These are phyloP conservation scores for Ophiothrix spiculata DNA, from an alignment of 35 echinoderm and acorn worm genomes.

Conservation along the genomic window DNA sequence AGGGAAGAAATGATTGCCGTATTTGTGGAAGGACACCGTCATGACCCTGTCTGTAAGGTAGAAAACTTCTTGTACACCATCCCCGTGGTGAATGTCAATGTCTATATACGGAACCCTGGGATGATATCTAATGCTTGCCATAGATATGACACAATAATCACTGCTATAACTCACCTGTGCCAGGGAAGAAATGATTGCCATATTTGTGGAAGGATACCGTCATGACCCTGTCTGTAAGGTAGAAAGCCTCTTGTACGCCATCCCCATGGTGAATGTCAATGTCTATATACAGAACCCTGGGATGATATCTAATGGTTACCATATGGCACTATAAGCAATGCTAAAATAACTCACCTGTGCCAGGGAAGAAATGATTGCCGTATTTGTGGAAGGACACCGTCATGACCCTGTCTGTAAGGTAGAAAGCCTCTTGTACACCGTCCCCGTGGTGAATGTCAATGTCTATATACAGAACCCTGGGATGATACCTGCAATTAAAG, in stretches of 20 bases:
- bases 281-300: conserved; percentile 96
- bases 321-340: too few species aligned
- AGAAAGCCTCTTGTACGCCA: conserved; percentile 98
- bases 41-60: conserved; percentile 98
- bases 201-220: conserved; percentile 99
- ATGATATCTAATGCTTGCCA: conserved; percentile 77
- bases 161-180: conserved; percentile 93
- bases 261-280: conserved; percentile 99
- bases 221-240: conserved; percentile 99
- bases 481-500: conserved; percentile 86
- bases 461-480: conserved; percentile 96
- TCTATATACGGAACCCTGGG: conserved; percentile 97
- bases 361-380: conserved; percentile 99
- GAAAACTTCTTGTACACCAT: conserved; percentile 96
- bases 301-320: conserved; percentile 98
- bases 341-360: conserved; percentile 93
- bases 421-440: conserved; percentile 98
- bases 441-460: conserved; percentile 99
- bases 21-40: conserved; percentile 99
- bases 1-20: conserved; percentile 99
- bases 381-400: conserved; percentile 99
- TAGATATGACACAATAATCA: too few species aligned
- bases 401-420: conserved; percentile 99
- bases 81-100: conserved; percentile 97
- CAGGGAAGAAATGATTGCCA: conserved; percentile 99